Evolutionary conservation across 1,140 invertebrate genomes (phyloP), one percentile per base, ranked within the genome.

Genomic region (Wasmannia auropunctata): DNA sequence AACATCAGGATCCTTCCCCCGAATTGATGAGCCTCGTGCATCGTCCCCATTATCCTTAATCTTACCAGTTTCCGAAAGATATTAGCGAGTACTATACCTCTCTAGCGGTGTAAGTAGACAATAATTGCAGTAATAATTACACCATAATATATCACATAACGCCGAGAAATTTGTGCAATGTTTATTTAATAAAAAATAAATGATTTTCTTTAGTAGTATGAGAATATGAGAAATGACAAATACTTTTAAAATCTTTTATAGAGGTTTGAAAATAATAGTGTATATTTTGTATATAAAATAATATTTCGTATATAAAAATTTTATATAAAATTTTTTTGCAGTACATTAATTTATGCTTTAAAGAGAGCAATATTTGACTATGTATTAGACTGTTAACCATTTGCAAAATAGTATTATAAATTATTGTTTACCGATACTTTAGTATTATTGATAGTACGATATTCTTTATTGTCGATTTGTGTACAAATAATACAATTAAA

Each of bases 71-170:
- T 72, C 34, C 49, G n/a, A 37, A 3, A 58, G 19, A 14, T 37
- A 81, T 81, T 56, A 81, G 7, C 25, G 3, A 43, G 25, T 65
- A 70, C 19, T 70, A n/a, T 3, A 54, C 25, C 25, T 43, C 22
- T 51, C 49, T 51, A 7, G 4, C 37, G 2, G 6, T 2, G 10
- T 43, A 70, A 56, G 49, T 31, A 56, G 10, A 34, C 37, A 40
- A 70, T 70, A 37, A 70, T 70, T 54, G 34, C 49, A 16, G 4
- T 51, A 70, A 81, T 81, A 56, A 81, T 70, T 43, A 56, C 22
- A 8, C 3, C 25, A 1, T 43, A n/a, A n/a, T n/a, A n/a, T n/a
- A 34, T 3, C 22, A 8, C 14, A 65, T 37, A 40, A 51, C 22
- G 7, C 25, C n/a, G 31, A 19, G 37, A 62, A 14, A 34, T 67